phyloP scores from a whole-genome alignment of 1,140 invertebrate species.

The Uloborus diversus region DNA sequence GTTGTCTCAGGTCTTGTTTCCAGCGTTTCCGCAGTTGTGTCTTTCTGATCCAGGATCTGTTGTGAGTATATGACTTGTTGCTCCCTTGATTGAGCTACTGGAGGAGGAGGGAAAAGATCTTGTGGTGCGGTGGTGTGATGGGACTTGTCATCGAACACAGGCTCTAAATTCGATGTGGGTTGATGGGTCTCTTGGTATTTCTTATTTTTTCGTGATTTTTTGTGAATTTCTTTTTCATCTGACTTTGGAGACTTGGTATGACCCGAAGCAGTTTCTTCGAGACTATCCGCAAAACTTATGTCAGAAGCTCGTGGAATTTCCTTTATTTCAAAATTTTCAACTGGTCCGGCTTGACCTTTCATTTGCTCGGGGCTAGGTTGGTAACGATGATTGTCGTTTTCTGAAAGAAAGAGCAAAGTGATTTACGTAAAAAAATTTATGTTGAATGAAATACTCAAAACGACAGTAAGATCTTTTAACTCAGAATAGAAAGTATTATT shows the following conservation, averaged over 20 bases:
- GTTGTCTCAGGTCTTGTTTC: background rate
- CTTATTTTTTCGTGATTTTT: background rate
- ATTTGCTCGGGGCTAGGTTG: background rate
- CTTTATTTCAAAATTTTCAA: background rate
- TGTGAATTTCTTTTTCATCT: background rate
- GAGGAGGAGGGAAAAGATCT: slow-evolving; percentile 36
- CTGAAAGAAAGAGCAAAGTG: no score
- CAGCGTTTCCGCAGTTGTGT: background rate
- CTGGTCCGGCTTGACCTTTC: background rate
- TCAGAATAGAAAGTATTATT: no score
- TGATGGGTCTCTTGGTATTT: background rate
- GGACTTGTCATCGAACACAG: no score
- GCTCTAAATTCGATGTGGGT: background rate
- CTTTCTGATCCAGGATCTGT: background rate
- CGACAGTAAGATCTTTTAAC: no score
- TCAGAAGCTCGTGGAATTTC: background rate
- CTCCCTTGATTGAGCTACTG: slow-evolving; percentile 37
- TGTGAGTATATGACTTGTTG: background rate
- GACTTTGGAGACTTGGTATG: no score
- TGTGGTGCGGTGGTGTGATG: background rate
- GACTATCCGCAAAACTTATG: no score
- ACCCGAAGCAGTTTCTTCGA: no score
- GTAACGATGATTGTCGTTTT: slow-evolving; percentile 10
- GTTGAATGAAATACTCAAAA: no score
- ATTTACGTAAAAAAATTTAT: no score